phyloP scores from a whole-genome alignment of 2,113 vertebrate species.

The Limanda limanda region DNA sequence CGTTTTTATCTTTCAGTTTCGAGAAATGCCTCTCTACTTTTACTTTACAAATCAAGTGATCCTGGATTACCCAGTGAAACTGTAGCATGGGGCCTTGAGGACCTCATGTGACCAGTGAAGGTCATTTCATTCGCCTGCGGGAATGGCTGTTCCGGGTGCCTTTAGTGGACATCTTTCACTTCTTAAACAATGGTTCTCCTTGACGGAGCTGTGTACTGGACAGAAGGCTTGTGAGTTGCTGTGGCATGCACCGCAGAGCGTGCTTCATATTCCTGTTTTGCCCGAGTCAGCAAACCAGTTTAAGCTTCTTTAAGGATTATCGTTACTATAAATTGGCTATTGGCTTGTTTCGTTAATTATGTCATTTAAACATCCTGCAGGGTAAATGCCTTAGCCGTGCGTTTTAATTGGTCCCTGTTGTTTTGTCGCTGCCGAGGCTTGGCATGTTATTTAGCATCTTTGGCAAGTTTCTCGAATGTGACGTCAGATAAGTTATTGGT shows the following conservation, averaged over 20 bases:
- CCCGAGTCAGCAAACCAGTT: slow-evolving; percentile 65
- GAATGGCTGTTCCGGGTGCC: slow-evolving; percentile 44
- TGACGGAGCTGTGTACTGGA: slow-evolving; percentile 36
- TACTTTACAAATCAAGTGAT: slow-evolving; percentile 10
- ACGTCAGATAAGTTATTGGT: slow-evolving; percentile 30
- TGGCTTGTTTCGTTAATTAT: slow-evolving; percentile 43
- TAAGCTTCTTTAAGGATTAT: slow-evolving; percentile 75
- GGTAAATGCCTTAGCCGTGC: background rate
- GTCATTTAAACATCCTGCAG: slow-evolving; percentile 16
- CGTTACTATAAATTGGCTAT: slow-evolving; percentile 62
- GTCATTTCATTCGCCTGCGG: slow-evolving; percentile 51
- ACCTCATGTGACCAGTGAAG: slow-evolving; percentile 65
- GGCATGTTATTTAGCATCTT: background rate
- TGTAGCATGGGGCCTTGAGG: slow-evolving; percentile 36
- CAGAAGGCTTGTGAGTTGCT: slow-evolving; percentile 28
- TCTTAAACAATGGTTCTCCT: slow-evolving; percentile 54
- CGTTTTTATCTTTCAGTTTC: background rate
- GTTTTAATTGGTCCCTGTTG: background rate
- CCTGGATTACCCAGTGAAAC: slow-evolving; percentile 4
- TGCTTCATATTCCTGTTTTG: slow-evolving; percentile 52
- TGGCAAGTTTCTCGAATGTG: background rate
- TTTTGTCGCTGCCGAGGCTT: background rate
- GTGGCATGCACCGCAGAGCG: slow-evolving; percentile 17
- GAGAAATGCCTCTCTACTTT: background rate
- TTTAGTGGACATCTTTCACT: slow-evolving; percentile 44